A percentile compares a stretch with the other conserved stretches of the same genome.
Conservation (phyloP, 2,888 invertebrate genomes). For the Mythimna lalbum region DNA sequence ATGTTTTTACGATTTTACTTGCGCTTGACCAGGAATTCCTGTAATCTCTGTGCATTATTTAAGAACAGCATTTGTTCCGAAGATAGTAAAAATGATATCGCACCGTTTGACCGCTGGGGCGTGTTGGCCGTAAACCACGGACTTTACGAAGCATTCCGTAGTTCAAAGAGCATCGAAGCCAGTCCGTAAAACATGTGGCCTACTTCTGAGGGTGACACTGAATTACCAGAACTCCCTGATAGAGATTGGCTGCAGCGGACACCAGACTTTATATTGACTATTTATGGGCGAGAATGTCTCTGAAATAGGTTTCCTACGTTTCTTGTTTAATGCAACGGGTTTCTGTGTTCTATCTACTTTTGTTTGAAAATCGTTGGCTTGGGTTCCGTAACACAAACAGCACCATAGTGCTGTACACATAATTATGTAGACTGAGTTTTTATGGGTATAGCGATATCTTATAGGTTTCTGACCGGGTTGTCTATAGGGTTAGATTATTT, state of each 20-base stretch:
- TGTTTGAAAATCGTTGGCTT: constrained; percentile 16
- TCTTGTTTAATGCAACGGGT: constrained; percentile 42
- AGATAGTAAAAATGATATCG: constrained; percentile 69
- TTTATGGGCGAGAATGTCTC: constrained; percentile 65
- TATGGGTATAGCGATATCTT: not conserved
- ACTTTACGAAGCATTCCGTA: constrained; percentile 72
- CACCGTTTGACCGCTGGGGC: constrained; percentile 72
- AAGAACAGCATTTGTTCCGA: constrained; percentile 53
- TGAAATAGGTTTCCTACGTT: constrained; percentile 51
- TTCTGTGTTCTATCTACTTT: constrained; percentile 5
- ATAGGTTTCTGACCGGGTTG: too few relatives aligned
- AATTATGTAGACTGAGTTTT: not conserved
- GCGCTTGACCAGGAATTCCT: constrained; percentile 6
- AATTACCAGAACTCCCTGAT: constrained; percentile 76
- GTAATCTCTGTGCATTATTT: constrained; percentile 35
- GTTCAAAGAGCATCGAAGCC: constrained; percentile 75
- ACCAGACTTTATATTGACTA: constrained; percentile 72
- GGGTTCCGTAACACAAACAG: not conserved
- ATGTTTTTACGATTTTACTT: constrained; percentile 21
- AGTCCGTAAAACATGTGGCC: constrained; percentile 77
- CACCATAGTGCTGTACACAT: too few relatives aligned
- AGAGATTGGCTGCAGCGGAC: constrained; percentile 71
- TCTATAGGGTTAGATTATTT: too few relatives aligned
- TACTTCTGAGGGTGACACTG: constrained; percentile 73
- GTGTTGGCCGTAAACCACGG: constrained; percentile 70